Base-by-base conservation (phyloP, 2,888 invertebrate genomes). In the Smittia sp. region DNA sequence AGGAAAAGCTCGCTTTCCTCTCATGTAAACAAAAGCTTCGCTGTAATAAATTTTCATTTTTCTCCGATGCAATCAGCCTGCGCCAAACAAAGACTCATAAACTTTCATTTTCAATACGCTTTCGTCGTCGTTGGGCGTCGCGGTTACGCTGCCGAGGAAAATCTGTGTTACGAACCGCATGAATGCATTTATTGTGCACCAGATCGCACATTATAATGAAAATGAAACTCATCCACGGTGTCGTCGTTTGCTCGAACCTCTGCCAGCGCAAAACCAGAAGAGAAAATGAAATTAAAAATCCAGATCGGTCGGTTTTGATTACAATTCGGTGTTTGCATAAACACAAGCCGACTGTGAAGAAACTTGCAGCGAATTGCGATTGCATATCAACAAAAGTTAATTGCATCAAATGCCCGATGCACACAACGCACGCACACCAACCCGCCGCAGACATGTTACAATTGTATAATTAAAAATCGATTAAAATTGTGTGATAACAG, bases 391-490 rank as follows among this genome's bases (percentile, higher is more conserved):
- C 63, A 63, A 4, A 11, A 63, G n/a, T 58, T 58, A 18, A 18
- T 4, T 58, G 58, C 58, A 58, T 46, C 58, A 58, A 22, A 58
- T 46, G 39, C 67, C 20, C 39, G 39, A 9, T 63, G 65, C 65
- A 65, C 32, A 65, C n/a, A 15, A 46, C 4, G 3, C 18, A 63
- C 63, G 22, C 63, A 63, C 13, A 63, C 63, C 18, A 7, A 18
- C 58, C 6, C 27, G 25, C 27, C 27, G 25, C 66, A 39, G 18
- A 58, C 58, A 22, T 58, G 58, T 22, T 58, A 46, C 46, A 46
- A 22, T 72, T 72, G 72, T 72, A 72, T 72, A 72, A 72, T 72
- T 72, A 72, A 72, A 72, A 72, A 72, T 72, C 72, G 72, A 72
- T 72, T 72, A 72, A 58, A 70, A 72, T 38, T 72, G 62, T 72